Percentiles rank a stretch among this genome's conserved stretches.
These are phyloP conservation scores for Lateolabrax maculatus DNA, from an alignment of 2,797 vertebrate species.

Conservation along the genomic window DNA sequence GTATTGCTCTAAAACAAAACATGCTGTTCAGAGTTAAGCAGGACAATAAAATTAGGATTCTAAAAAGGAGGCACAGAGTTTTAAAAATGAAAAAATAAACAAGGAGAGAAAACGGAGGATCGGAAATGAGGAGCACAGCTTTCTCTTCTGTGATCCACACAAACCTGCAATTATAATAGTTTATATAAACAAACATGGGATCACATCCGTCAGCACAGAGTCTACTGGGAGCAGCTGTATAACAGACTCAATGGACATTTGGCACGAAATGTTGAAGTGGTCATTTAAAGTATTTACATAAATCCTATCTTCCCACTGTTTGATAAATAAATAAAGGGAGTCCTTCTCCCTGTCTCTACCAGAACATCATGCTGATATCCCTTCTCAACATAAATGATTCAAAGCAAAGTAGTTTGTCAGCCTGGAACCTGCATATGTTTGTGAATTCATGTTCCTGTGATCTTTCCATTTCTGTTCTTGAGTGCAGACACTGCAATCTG, in stretches of 20 bases:
- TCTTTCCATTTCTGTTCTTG: slow-evolving; percentile 77
- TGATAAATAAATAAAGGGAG: slow-evolving; percentile 68
- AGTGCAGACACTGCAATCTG: slow-evolving; percentile 83
- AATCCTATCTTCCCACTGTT: slow-evolving; percentile 62
- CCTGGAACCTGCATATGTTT: slow-evolving; percentile 45
- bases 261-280: slow-evolving; percentile 65
- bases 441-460: slow-evolving; percentile 50
- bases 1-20: slow-evolving; percentile 11
- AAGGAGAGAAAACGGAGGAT: slow-evolving; percentile 16
- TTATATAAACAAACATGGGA: slow-evolving; percentile 78
- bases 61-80: not conserved
- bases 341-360: slow-evolving; percentile 21
- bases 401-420: slow-evolving; percentile 17
- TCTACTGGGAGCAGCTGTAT: slow-evolving; percentile 64
- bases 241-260: slow-evolving; percentile 61
- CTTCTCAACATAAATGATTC: slow-evolving; percentile 61
- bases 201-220: slow-evolving; percentile 59
- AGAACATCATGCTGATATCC: slow-evolving; percentile 49
- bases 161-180: slow-evolving; percentile 76
- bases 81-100: slow-evolving; percentile 14
- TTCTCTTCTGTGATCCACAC: slow-evolving; percentile 58
- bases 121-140: slow-evolving; percentile 27
- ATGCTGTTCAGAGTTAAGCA: not conserved
- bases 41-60: not conserved
- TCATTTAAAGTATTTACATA: slow-evolving; percentile 70